Conservation (phyloP, 30 jellyfish, hydroid and myxozoan species). For the Morbakka virulenta region DNA sequence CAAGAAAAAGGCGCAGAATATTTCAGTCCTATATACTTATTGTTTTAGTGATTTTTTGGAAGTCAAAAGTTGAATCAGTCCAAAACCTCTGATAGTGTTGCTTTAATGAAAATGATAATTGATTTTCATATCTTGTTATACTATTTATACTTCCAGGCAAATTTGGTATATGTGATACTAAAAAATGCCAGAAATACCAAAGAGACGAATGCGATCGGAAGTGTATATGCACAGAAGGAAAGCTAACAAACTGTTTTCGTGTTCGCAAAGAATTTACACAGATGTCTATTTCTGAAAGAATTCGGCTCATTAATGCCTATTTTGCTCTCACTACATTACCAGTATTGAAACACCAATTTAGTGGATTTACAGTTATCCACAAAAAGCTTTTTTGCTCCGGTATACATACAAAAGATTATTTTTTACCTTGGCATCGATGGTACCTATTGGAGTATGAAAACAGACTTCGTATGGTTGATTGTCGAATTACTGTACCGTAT, state of each 20-base stretch:
- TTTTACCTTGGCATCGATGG: slow-evolving; percentile 95
- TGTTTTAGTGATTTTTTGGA: too few species aligned
- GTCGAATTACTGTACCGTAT: slow-evolving; percentile 79
- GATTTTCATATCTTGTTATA: too few species aligned
- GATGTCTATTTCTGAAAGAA: slow-evolving; percentile 45
- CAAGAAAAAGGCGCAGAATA: too few species aligned
- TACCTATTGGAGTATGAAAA: slow-evolving; percentile 68
- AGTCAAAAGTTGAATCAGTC: too few species aligned
- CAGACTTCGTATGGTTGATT: slow-evolving; percentile 72
- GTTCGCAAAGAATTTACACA: slow-evolving; percentile 62
- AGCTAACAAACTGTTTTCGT: slow-evolving; percentile 40
- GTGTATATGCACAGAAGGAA: slow-evolving; percentile 50
- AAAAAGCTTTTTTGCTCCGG: slow-evolving; percentile 32
- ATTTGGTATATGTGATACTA: too few species aligned
- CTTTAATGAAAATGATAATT: too few species aligned
- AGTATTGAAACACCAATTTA: slow-evolving; percentile 18
- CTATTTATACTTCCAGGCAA: too few species aligned
- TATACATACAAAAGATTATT: slow-evolving; percentile 49
- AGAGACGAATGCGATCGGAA: slow-evolving; percentile 58
- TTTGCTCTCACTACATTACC: slow-evolving; percentile 16
- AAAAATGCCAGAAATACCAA: too few species aligned
- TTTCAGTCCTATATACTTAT: too few species aligned
- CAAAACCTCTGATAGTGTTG: too few species aligned
- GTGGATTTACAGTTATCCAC: slow-evolving; percentile 37
- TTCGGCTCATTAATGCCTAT: slow-evolving; percentile 40